Evolutionary conservation across 2,888 invertebrate species (phyloP), one percentile per base, ranked within the genome.

Genomic region (Cantharis nigra): DNA sequence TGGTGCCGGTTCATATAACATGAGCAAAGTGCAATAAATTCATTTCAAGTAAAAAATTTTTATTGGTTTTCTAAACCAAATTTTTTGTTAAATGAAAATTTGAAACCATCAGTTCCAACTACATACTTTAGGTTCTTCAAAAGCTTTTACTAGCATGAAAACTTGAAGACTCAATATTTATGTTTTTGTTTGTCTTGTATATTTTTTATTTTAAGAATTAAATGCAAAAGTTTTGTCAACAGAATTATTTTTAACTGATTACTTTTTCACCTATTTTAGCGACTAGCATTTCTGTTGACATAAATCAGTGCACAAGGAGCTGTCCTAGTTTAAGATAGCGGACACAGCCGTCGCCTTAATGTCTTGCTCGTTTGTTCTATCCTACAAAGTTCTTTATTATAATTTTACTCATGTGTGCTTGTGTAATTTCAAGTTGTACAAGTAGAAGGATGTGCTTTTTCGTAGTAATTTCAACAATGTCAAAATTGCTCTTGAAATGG

Each of bases 271-370:
- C 67, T 74, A 74, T 70, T 74, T 70, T 63, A 74, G 18, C 63
- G 74, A 63, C 63, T 74, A 70, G 74, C 18, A 16, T 74, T 74
- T 64, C 69, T 69, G 69, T 69, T 33, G 64, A 70, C 33, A 74
- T 74, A 74, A 74, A 74, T 74, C 74, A 74, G 70, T 16, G 64
- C 69, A 63, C 74, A 74, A 74, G 74, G 63, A 74, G 63, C 70
- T 74, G 74, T 74, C 70, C 74, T 74, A 74, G 74, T 74, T 74
- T 74, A 74, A 74, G 74, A 74, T 74, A 69, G 74, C 70, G 70
- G 74, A 74, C 74, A 62, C 74, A 74, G 74, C 74, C 74, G 74
- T 74, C 74, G 74, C 74, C 74, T 74, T 74, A 74, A 74, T 74
- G 74, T 74, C 74, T 70, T 74, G 74, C 74, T 74, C 74, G 70